Base-by-base conservation (phyloP, 53 echinoderm and acorn worm genomes). In the Echinarachnius parma region DNA sequence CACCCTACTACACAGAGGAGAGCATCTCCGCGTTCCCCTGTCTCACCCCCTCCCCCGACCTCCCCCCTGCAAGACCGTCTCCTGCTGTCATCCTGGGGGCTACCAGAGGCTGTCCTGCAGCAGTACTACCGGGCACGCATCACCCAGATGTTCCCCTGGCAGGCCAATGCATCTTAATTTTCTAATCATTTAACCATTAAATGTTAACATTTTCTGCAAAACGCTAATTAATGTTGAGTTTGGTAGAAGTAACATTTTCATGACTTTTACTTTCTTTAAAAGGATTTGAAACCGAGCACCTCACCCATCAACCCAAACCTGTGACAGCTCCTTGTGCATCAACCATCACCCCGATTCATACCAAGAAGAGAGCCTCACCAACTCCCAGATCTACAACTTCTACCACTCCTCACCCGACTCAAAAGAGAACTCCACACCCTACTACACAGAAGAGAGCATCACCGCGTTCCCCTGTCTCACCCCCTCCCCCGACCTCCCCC, bases 61-160 rank as follows among this genome's bases (percentile, higher is more conserved):
- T 36, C 92, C 18, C 56, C 79, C 20, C 4, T 31, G 8, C 52
- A 8, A 19, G 81, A 92, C 56, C 83, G 66, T 21, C 29, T 84
- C 26, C 77, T 71, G 5, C 80, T 96, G 36, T 79, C 91, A n/a
- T 96, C 96, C 29, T 96, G 96, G 96, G 96, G 91, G 16, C 82
- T 96, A 5, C 91, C 96, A 7, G 87, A 87, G 16, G 60, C 54
- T 23, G 88, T 96, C 37, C 59, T 96, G 13, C 68, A 84, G 36
- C 91, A 87, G 77, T 96, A 96, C 82, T 88, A 96, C 61, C 50
- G 62, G 64, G 67, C 82, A 34, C 65, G 83, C 34, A 83, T 98
- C 68, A 82, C 82, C 33, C 67, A 86, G 25, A 98, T 98, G 98
- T 98, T 98, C 55, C 85, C 85, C 46, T 98, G 98, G 98, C 98